A percentile compares a stretch with the other conserved stretches of the same genome.
phyloP scores from a whole-genome alignment of 1,140 invertebrate species.

The Bombus huntii region DNA sequence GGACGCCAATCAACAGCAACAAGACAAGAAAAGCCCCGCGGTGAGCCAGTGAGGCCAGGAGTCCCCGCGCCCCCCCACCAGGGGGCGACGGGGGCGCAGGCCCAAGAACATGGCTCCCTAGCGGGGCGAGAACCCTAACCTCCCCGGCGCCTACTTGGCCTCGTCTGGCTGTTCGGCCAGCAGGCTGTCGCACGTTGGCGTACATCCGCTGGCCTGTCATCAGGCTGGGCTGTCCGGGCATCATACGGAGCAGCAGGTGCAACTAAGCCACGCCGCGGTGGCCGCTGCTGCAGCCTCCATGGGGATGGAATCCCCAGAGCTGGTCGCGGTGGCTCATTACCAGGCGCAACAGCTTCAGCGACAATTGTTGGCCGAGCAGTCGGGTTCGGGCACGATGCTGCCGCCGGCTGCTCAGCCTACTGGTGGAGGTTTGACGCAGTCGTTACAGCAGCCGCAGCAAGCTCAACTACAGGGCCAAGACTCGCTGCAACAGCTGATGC shows the following conservation, averaged over 20 bases:
- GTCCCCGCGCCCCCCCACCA: constrained; percentile 82
- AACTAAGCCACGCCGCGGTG: constrained; percentile 66
- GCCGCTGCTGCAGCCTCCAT: constrained; percentile 62
- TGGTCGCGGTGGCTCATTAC: constrained; percentile 68
- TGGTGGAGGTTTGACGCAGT: constrained; percentile 74
- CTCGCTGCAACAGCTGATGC: constrained; percentile 79
- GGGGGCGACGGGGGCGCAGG: constrained; percentile 83
- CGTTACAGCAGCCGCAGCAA: constrained; percentile 73
- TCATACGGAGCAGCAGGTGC: constrained; percentile 68
- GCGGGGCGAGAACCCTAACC: constrained; percentile 82
- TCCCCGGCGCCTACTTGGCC: constrained; percentile 76
- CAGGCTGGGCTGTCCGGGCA: constrained; percentile 63
- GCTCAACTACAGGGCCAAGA: constrained; percentile 72
- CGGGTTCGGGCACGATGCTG: constrained; percentile 60
- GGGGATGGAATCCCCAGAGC: constrained; percentile 68
- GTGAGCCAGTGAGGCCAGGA: constrained; percentile 88
- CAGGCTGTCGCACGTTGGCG: constrained; percentile 66
- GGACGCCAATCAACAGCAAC: constrained; percentile 87
- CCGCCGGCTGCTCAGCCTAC: constrained; percentile 70
- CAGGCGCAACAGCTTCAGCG: constrained; percentile 71
- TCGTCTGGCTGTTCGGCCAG: constrained; percentile 67
- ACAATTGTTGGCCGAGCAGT: constrained; percentile 67
- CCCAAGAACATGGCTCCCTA: constrained; percentile 83
- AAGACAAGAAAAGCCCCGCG: constrained; percentile 91
- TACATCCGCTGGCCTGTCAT: constrained; percentile 70